A percentile compares a stretch with the other conserved stretches of the same genome.
phyloP scores from a whole-genome alignment of 2,888 invertebrate genomes.

The Sinhomidia bicolor region DNA sequence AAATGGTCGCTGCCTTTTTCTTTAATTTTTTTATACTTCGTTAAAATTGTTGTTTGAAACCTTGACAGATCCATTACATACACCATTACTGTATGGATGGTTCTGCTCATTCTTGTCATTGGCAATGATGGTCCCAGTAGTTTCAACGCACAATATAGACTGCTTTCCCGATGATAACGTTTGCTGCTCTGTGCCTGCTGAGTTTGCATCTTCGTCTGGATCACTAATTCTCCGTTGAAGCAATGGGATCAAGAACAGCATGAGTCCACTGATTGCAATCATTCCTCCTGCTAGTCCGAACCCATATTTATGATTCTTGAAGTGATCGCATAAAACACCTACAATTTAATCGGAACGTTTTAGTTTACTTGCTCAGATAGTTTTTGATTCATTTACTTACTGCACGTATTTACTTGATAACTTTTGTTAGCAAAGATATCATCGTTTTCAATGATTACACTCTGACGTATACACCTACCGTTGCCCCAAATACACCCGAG shows the following conservation, averaged over 20 bases:
- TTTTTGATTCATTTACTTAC: no score
- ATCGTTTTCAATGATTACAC: no score
- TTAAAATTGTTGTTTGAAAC: conserved; percentile 70
- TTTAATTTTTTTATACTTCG: conserved; percentile 60
- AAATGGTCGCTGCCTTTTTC: not conserved
- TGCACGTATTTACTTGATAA: no score
- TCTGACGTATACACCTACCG: conserved; percentile 98
- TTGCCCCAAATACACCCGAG: conserved; percentile 91
- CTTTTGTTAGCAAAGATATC: no score
- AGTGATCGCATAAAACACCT: conserved; percentile 75
- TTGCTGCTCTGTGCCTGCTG: conserved; percentile 42
- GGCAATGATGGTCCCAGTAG: conserved; percentile 61
- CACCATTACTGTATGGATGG: conserved; percentile 51
- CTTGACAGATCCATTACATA: conserved; percentile 43
- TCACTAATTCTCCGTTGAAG: conserved; percentile 36
- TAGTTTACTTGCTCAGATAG: no score
- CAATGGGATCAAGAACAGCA: conserved; percentile 92
- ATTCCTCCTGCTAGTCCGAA: conserved; percentile 94
- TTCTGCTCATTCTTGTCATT: conserved; percentile 15
- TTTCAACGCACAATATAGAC: conserved; percentile 43
- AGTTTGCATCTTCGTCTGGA: conserved; percentile 23
- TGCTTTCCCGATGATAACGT: conserved; percentile 51
- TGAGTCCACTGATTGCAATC: conserved; percentile 92
- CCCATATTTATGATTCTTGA: conserved; percentile 82
- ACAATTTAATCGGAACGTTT: no score